Evolutionary conservation across 2,113 vertebrate species (phyloP), one percentile per base, ranked within the genome.

Genomic region (Colinus virginianus): DNA sequence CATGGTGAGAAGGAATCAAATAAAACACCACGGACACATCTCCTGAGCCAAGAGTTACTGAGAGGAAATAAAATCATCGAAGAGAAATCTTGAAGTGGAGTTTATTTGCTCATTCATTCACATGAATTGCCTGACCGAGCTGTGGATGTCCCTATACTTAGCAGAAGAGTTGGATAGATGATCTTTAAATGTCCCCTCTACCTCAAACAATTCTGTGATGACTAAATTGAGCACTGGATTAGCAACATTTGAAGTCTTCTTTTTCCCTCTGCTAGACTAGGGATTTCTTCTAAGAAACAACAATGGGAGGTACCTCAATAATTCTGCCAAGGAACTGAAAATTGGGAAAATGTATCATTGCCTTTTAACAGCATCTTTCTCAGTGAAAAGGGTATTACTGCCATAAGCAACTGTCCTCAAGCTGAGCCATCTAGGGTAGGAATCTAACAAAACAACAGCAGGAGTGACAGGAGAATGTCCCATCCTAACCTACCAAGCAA

Each of bases 81-180:
- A 90, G 43, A 46, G 11, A 80, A 19, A 53, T 68, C 40, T 91
- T 80, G 43, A 86, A 83, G 80, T 80, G 76, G 25, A 85, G 51
- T 9, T 85, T 78, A 88, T 86, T 88, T 91, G 36, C 68, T 71
- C 78, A 71, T 88, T 86, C 22, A n/a, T 61, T 88, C 58, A 66
- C 74, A 46, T 59, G 64, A 88, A 84, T 28, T 40, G 26, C 30
- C n/a, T 53, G 51, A 53, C 16, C 7, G 26, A 53, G 51, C 5
- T 28, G 51, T 16, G 28, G 51, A 53, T 53, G 26, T 30, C 51
- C 26, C 51, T 53, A 26, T 53, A 53, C 26, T 30, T 17, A 30
- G 26, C 26, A 30, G 51, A 53, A 53, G 51, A 28, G 26, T 26
- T 53, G 51, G 51, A 53, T 8, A 53, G 26, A 28, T 53, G 25